These are phyloP conservation scores for Trachops cirrhosus DNA, from an alignment of 2,797 vertebrate species.

Conservation along the genomic window DNA sequence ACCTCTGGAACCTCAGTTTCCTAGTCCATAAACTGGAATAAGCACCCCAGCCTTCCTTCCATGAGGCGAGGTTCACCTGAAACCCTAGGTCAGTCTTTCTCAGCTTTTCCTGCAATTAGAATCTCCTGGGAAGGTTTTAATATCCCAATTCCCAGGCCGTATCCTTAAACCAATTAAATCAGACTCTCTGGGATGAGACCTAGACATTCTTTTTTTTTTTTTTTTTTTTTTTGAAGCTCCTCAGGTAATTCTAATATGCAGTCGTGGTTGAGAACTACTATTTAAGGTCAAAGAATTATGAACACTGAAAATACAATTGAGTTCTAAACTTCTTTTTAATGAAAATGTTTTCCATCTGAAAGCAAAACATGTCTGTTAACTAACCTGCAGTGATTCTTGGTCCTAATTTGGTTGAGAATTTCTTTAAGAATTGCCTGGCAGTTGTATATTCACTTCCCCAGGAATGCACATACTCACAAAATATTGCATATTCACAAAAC, in stretches of 20 bases:
- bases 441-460: neutral
- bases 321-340: neutral
- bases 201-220: neutral
- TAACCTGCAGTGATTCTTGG: neutral
- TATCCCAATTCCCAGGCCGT: neutral
- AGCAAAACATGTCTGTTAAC: neutral
- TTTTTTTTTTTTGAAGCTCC: neutral
- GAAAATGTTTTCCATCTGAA: neutral
- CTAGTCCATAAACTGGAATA: neutral
- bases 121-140: neutral
- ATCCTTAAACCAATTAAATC: neutral
- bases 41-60: neutral
- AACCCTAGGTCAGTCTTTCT: neutral
- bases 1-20: neutral
- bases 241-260: neutral
- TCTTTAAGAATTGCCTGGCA: neutral
- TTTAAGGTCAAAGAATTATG: neutral
- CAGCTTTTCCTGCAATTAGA: slow-evolving; percentile 14
- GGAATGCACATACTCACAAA: neutral
- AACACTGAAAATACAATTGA: neutral
- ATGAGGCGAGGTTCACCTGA: neutral
- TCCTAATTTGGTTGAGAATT: neutral
- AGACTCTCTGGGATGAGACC: slow-evolving; percentile 12
- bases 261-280: neutral
- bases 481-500: neutral